These are phyloP conservation scores for Drosophila pectinifera DNA, from an alignment of 1,140 invertebrate species.

Conservation along the genomic window DNA sequence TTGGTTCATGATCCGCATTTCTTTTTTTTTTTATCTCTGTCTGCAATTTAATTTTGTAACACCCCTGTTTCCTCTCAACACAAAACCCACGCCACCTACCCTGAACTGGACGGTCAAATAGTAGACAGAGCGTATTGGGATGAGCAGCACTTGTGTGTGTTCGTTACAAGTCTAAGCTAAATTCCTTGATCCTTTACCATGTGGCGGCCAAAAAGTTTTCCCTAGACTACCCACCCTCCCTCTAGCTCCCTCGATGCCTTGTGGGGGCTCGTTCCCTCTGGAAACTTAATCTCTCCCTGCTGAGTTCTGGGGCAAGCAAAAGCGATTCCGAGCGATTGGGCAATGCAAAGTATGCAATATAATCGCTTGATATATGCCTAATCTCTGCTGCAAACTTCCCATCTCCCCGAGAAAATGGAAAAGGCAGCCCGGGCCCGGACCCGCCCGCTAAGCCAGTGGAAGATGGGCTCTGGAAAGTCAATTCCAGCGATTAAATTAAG, in stretches of 20 bases:
- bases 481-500: slow-evolving; percentile 83
- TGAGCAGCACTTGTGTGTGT: too few relatives aligned
- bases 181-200: background rate
- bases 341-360: slow-evolving; percentile 80
- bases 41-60: too few relatives aligned
- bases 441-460: slow-evolving; percentile 49
- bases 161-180: too few relatives aligned
- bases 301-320: slow-evolving; percentile 19
- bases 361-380: slow-evolving; percentile 82
- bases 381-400: slow-evolving; percentile 73
- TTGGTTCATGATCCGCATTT: too few relatives aligned
- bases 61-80: too few relatives aligned
- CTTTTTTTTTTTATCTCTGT: too few relatives aligned
- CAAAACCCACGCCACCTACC: too few relatives aligned
- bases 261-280: background rate
- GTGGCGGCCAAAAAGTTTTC: slow-evolving; percentile 5
- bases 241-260: background rate
- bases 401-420: slow-evolving; percentile 20
- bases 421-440: slow-evolving; percentile 15
- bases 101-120: too few relatives aligned
- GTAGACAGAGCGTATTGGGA: too few relatives aligned
- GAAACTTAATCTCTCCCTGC: slow-evolving; percentile 47
- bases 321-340: slow-evolving; percentile 72
- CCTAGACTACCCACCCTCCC: background rate
- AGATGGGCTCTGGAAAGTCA: slow-evolving; percentile 72